Percentiles rank a stretch among this genome's conserved stretches.
These are phyloP conservation scores for Camptogramma bilineatum DNA, from an alignment of 2,888 invertebrate species.

Conservation along the genomic window DNA sequence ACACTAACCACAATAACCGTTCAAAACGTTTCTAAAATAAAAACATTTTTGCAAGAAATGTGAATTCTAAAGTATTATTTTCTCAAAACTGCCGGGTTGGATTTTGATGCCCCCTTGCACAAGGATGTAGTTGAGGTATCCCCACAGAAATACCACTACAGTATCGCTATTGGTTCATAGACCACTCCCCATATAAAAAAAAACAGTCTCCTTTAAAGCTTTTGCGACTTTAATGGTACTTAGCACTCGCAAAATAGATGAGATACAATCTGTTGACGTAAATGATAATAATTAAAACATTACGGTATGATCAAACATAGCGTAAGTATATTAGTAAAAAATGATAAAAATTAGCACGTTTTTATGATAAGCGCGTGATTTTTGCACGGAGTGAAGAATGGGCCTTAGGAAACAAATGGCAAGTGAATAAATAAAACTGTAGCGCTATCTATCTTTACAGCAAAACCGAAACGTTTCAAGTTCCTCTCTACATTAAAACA, in stretches of 20 bases:
- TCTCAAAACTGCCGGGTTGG: too few relatives aligned
- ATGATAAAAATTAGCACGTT: neutral
- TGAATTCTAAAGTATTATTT: too few relatives aligned
- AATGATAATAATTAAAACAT: neutral
- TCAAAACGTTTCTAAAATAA: too few relatives aligned
- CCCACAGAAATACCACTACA: too few relatives aligned
- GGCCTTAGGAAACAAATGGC: constrained; percentile 17
- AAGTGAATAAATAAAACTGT: constrained; percentile 34
- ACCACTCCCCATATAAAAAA: too few relatives aligned
- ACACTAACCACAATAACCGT: too few relatives aligned
- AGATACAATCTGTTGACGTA: neutral
- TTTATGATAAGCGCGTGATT: neutral
- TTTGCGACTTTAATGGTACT: neutral
- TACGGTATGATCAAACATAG: neutral
- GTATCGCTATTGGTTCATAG: too few relatives aligned
- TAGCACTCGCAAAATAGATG: neutral
- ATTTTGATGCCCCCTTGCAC: too few relatives aligned
- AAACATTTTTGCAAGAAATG: too few relatives aligned
- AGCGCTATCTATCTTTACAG: constrained; percentile 70
- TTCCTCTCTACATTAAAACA: constrained; percentile 76
- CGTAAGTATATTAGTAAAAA: neutral
- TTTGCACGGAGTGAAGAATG: neutral
- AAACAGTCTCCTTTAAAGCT: neutral
- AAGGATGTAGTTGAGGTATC: too few relatives aligned
- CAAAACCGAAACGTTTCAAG: constrained; percentile 63